Evolutionary conservation across 2,888 invertebrate species (phyloP), one percentile per base, ranked within the genome.

Genomic region (Chymomyza caudatula): DNA sequence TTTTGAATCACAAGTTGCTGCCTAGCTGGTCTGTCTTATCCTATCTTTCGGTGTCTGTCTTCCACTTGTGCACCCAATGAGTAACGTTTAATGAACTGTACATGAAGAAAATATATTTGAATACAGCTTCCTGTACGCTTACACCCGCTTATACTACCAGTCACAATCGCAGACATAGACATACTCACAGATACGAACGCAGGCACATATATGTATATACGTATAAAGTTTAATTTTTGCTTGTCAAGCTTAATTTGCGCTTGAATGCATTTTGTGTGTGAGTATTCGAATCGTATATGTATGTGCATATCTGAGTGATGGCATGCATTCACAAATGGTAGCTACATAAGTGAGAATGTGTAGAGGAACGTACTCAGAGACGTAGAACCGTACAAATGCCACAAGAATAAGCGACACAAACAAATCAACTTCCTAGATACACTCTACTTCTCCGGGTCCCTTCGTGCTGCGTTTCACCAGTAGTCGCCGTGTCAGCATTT

Each of bases 211-310:
- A 68, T 44, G 67, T 64, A 72, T 64, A 71, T 74, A 69, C 65
- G n/a, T n/a, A n/a, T n/a, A 76, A 67, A 81, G 78, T 82, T 85
- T 85, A 82, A 82, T 85, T 82, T 82, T 83, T 83, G 82, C 82
- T 85, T 85, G 83, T 85, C 85, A 83, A 83, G 82, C 82, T 83
- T 85, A 80, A 83, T 83, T 83, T 85, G 85, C 85, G 83, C 85
- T 85, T 85, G 72, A 83, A 75, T 83, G 82, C 85, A 84, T 67
- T 71, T 63, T 63, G 49, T 58, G 56, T 67, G 56, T 42, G 53
- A 37, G 37, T 57, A 19, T 55, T 1, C 64, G 63, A 60, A 43
- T 53, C 42, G 63, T 61, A 54, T 60, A 55, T 25, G 42, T 19
- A 51, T 52, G 59, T 51, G 52, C 20, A 25, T 25, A 8, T 17